A percentile compares a stretch with the other conserved stretches of the same genome.
These are phyloP conservation scores for Enhydra lutris DNA, from an alignment of 2,113 vertebrate genomes.

Conservation along the genomic window DNA sequence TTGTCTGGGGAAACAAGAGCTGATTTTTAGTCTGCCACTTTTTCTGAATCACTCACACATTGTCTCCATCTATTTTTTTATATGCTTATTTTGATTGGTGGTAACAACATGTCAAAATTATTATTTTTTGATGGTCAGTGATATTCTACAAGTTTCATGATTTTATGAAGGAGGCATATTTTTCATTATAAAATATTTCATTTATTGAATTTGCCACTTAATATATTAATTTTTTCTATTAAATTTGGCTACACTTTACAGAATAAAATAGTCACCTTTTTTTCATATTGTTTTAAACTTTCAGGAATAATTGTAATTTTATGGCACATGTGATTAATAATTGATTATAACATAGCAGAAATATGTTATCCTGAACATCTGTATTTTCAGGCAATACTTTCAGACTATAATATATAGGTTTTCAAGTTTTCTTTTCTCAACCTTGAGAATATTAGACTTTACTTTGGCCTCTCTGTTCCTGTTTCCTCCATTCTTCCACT, in stretches of 20 bases:
- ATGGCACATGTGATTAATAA: not conserved
- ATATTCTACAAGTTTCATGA: not conserved
- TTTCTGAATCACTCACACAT: not conserved
- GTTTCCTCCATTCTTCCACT: constrained; percentile 61
- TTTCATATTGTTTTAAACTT: not conserved
- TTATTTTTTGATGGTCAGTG: not conserved
- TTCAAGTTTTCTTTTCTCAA: constrained; percentile 59
- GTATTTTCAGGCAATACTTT: constrained; percentile 49
- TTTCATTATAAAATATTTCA: not conserved
- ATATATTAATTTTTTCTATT: not conserved
- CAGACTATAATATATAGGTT: not conserved
- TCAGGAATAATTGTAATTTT: not conserved
- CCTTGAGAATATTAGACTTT: constrained; percentile 45
- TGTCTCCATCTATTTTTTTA: not conserved
- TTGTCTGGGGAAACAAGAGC: not conserved
- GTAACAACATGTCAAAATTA: not conserved
- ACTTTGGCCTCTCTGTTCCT: not conserved
- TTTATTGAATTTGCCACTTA: not conserved
- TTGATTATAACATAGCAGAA: not conserved
- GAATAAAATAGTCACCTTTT: not conserved
- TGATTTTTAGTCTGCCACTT: not conserved
- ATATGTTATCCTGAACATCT: constrained; percentile 55
- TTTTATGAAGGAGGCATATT: not conserved
- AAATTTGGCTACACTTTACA: not conserved
- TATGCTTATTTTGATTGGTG: not conserved